phyloP scores from a whole-genome alignment of 2,888 invertebrate species.

The Theretra japonica region DNA sequence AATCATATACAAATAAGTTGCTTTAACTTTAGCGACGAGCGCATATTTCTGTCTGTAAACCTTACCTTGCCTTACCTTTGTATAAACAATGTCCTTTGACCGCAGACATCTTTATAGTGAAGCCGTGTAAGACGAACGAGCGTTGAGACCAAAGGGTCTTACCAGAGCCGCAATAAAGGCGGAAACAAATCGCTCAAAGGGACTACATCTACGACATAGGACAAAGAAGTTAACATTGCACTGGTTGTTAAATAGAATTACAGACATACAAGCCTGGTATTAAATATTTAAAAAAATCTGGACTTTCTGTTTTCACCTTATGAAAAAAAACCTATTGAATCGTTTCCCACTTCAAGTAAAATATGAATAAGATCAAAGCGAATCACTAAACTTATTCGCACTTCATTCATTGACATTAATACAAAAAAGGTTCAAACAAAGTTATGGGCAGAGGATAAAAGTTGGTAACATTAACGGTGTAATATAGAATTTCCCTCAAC shows the following conservation, averaged over 20 bases:
- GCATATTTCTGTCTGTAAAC: neutral
- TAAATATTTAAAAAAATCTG: no score
- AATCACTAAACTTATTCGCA: no score
- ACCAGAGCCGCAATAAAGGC: neutral
- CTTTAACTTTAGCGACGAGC: neutral
- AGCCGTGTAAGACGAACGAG: neutral
- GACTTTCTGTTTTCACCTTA: no score
- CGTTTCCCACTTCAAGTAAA: no score
- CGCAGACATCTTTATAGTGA: neutral
- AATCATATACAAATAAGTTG: neutral
- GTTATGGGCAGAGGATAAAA: neutral
- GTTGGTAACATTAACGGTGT: neutral
- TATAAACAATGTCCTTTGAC: conserved; percentile 8
- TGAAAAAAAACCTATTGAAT: no score
- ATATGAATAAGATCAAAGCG: no score
- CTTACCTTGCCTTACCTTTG: neutral
- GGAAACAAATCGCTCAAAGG: conserved; percentile 4
- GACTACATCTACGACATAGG: neutral
- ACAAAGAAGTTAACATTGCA: neutral
- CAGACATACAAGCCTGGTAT: neutral
- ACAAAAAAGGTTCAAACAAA: no score
- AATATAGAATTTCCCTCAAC: no score
- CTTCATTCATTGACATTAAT: no score
- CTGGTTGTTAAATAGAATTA: neutral
- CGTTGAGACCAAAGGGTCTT: neutral